phyloP scores from a whole-genome alignment of 1,140 invertebrate species.

The Daktulosphaira vitifoliae region DNA sequence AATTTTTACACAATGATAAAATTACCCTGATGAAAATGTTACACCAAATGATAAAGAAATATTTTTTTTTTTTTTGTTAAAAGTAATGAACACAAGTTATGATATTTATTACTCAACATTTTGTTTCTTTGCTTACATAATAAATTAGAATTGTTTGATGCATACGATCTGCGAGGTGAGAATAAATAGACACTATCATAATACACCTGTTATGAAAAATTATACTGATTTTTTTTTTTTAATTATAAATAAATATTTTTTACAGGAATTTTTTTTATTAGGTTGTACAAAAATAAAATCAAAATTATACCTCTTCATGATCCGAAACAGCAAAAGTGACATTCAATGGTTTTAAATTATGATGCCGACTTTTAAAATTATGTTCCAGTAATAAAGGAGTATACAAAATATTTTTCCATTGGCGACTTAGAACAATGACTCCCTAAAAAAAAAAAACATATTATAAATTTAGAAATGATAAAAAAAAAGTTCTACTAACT shows the following conservation, averaged over 20 bases:
- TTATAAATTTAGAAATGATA: slow-evolving; percentile 23
- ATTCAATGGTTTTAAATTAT: slow-evolving; percentile 67
- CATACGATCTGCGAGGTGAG: slow-evolving; percentile 10
- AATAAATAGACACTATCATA: slow-evolving; percentile 27
- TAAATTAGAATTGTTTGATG: slow-evolving; percentile 16
- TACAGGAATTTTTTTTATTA: too few species aligned
- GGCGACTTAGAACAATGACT: slow-evolving; percentile 82
- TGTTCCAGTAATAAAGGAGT: slow-evolving; percentile 84
- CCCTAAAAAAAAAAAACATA: slow-evolving; percentile 50
- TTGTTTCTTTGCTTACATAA: slow-evolving; percentile 30
- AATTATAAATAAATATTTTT: too few species aligned
- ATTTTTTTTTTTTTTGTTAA: neutral
- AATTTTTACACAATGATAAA: slow-evolving; percentile 20
- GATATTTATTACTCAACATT: neutral
- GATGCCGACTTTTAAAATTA: slow-evolving; percentile 69
- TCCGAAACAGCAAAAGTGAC: slow-evolving; percentile 80
- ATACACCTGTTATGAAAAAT: slow-evolving; percentile 27
- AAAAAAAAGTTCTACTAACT: slow-evolving; percentile 43
- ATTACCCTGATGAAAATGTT: slow-evolving; percentile 8
- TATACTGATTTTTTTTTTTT: slow-evolving; percentile 26
- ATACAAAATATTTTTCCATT: slow-evolving; percentile 95
- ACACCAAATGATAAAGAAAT: slow-evolving; percentile 22
- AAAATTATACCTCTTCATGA: slow-evolving; percentile 58
- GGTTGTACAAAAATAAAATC: slow-evolving; percentile 1
- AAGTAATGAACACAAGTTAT: slow-evolving; percentile 7